Base-by-base conservation (phyloP, 2,888 invertebrate species). In the Ornithoptera alexandrae region DNA sequence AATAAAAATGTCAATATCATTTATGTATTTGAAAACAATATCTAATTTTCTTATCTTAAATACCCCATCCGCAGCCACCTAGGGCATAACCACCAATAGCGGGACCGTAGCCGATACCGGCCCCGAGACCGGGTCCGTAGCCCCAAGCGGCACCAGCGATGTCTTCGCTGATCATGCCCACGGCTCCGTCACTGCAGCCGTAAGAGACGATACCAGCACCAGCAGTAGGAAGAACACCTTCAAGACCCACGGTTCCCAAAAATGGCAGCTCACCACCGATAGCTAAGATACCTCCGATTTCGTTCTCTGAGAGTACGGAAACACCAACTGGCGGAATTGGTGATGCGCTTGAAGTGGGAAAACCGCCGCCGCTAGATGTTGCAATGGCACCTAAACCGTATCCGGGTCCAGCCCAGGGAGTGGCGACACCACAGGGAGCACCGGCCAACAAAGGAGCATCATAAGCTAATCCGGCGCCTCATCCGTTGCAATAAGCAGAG, bases 181-280 rank as follows among this genome's bases (percentile, higher is more conserved):
- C 75, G 64, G 72, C 73, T 24, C 76, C 76, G 64, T 77, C 75
- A 10, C 82, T 79, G 67, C 78, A 78, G 24, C 78, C 75, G 67
- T 79, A 81, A 46, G 77, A 72, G 12, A 79, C 78, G 10, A 76
- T 74, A 65, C 83, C 84, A 53, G 77, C 75, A 20, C 84, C 85
- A 65, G 74, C 73, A 12, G 82, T 77, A 1, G 80, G 77, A 22
- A 84, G 67, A 8, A 69, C 70, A 1, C 82, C 82, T 65, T 80
- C 82, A 6, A 83, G 72, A 36, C 77, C 79, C 1, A 83, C 84
- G 20, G 79, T 73, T 12, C 79, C 78, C 20, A 78, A 62, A 76
- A 81, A 77, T 15, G 78, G 80, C 61, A 81, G 66, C 56, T 78
- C 73, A 59, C 81, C 81, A 22, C 67, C 60, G 17, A 79, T 77